phyloP scores from a whole-genome alignment of 2,113 vertebrate species.

The Ginglymostoma cirratum region DNA sequence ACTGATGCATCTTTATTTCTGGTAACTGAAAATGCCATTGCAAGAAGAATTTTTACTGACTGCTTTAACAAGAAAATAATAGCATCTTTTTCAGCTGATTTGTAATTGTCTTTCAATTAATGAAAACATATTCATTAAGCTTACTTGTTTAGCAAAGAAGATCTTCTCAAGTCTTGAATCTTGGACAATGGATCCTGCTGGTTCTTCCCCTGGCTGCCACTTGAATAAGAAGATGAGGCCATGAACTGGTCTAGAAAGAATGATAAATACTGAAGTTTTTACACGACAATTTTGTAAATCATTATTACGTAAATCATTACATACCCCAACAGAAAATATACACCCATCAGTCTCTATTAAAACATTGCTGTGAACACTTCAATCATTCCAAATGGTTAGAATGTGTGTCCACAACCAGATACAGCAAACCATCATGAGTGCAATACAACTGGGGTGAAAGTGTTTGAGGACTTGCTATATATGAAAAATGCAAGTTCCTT shows the following conservation, averaged over 20 bases:
- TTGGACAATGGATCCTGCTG: constrained; percentile 91
- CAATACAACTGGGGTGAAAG: neutral
- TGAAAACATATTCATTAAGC: neutral
- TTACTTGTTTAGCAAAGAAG: constrained; percentile 98
- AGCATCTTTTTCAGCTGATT: neutral
- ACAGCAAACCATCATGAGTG: neutral
- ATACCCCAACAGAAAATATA: neutral
- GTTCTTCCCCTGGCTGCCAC: constrained; percentile 98
- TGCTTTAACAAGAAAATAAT: neutral
- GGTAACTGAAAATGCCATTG: neutral
- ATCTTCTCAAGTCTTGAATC: constrained; percentile 93
- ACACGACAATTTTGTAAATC: neutral
- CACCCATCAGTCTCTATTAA: neutral
- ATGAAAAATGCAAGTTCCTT: neutral
- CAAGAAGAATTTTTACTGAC: neutral
- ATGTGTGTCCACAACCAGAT: neutral
- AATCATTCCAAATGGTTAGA: neutral
- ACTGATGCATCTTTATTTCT: neutral
- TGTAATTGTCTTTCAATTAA: neutral
- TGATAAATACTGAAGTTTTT: constrained; percentile 37
- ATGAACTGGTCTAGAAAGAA: constrained; percentile 82
- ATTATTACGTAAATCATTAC: neutral
- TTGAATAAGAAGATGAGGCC: constrained; percentile 98
- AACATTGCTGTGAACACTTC: neutral
- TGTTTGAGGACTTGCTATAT: neutral